Conservation (phyloP, 23 tunicate species). For the Aplidium turbinatum region DNA sequence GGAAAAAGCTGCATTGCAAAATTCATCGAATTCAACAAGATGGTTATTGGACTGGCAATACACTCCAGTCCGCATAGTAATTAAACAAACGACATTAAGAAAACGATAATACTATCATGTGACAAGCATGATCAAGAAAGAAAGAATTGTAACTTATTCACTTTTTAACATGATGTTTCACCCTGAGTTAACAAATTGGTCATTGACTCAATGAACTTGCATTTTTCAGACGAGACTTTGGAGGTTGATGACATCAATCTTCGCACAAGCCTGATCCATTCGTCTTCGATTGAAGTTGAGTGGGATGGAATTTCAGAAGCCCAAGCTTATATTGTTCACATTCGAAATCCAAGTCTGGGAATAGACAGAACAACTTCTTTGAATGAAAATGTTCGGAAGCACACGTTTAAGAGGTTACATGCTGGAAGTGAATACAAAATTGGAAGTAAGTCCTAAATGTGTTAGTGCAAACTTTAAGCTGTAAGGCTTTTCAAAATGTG, state of each 20-base stretch:
- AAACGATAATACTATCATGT: too few relatives aligned
- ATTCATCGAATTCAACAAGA: too few relatives aligned
- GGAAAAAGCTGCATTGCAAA: too few relatives aligned
- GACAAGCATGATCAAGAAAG: too few relatives aligned
- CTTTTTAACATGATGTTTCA: too few relatives aligned
- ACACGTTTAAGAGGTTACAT: background rate
- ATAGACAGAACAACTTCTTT: conserved; percentile 2
- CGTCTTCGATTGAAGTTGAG: background rate
- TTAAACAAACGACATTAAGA: too few relatives aligned
- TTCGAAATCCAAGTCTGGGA: background rate
- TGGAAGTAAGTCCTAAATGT: conserved; percentile 36
- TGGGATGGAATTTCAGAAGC: conserved; percentile 4
- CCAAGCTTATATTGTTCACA: conserved; percentile 11
- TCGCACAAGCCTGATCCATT: background rate
- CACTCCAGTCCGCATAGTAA: too few relatives aligned
- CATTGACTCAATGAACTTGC: background rate
- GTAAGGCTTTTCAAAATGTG: too few relatives aligned
- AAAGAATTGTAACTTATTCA: too few relatives aligned
- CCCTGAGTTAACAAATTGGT: background rate
- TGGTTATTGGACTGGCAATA: too few relatives aligned
- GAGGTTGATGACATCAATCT: conserved; percentile 3
- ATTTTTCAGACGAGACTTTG: background rate
- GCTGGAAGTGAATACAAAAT: conserved; percentile 17
- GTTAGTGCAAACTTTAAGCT: too few relatives aligned
- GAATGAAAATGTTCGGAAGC: conserved; percentile 1